These are phyloP conservation scores for Galaxea fascicularis DNA, from an alignment of 92 coral and sea anemone species.

Conservation along the genomic window DNA sequence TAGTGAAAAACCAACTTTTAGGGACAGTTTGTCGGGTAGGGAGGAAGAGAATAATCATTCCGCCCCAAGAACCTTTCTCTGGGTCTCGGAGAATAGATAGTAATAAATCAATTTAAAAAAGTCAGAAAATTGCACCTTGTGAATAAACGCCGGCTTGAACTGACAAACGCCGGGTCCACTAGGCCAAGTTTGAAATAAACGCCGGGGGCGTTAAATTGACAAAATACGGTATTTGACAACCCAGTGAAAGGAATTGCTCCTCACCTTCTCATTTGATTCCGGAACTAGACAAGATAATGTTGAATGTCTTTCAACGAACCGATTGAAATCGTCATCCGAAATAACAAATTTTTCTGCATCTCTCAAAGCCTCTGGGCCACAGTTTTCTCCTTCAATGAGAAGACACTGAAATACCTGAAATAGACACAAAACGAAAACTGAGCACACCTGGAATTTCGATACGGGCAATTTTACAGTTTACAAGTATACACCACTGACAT, in stretches of 20 bases:
- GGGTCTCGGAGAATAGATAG: too few species aligned
- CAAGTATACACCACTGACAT: not conserved
- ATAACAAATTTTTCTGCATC: constrained; percentile 73
- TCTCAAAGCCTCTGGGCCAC: constrained; percentile 76
- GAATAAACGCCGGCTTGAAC: too few species aligned
- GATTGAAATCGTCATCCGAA: constrained; percentile 68
- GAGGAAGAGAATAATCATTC: too few species aligned
- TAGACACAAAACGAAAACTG: constrained; percentile 5
- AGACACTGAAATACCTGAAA: constrained; percentile 89
- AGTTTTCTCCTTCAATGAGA: constrained; percentile 82
- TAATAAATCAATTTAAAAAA: too few species aligned
- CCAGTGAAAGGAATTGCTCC: not conserved
- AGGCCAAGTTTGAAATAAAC: too few species aligned
- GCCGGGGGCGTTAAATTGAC: too few species aligned
- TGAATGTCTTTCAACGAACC: constrained; percentile 73
- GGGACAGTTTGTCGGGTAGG: too few species aligned
- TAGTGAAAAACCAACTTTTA: too few species aligned
- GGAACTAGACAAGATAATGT: constrained; percentile 72
- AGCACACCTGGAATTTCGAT: not conserved
- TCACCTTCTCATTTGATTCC: constrained; percentile 84
- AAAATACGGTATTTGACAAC: too few species aligned
- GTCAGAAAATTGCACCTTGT: too few species aligned
- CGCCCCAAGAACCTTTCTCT: too few species aligned
- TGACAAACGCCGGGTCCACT: too few species aligned
- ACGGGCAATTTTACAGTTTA: not conserved